phyloP scores from a whole-genome alignment of 53 echinoderm and acorn worm species.

The Zoroaster sp. region DNA sequence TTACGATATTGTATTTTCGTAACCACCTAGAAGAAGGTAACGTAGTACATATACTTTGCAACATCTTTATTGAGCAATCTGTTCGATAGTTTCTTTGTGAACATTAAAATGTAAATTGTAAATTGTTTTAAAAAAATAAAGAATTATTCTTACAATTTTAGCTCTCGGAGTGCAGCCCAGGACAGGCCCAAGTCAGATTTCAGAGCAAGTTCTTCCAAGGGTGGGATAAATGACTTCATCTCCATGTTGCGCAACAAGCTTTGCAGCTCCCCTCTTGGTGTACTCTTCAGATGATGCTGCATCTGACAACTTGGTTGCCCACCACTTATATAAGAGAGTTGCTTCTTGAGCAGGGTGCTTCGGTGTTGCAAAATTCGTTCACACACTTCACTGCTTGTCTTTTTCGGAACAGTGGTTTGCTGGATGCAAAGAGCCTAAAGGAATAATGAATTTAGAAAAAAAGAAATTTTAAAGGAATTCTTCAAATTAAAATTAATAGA shows the following conservation, averaged over 20 bases:
- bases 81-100: neutral
- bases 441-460: neutral
- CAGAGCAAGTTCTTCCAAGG: conserved; percentile 3
- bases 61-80: neutral
- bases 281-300: neutral
- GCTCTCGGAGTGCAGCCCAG: conserved; percentile 29
- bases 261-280: conserved; percentile 1
- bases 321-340: neutral
- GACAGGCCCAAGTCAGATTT: conserved; percentile 20
- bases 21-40: conserved; percentile 15
- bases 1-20: conserved; percentile 8
- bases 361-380: neutral
- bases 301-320: neutral
- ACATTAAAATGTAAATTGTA: neutral
- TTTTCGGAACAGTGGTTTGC: neutral
- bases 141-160: conserved; percentile 25
- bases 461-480: no score
- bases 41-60: neutral
- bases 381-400: neutral
- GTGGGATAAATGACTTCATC: neutral
- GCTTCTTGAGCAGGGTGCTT: neutral
- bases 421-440: neutral
- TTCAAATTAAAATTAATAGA: no score
- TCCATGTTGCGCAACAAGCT: neutral
- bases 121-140: neutral